These are phyloP conservation scores for Geococcyx californianus DNA, from an alignment of 2,113 vertebrate genomes.

Conservation along the genomic window DNA sequence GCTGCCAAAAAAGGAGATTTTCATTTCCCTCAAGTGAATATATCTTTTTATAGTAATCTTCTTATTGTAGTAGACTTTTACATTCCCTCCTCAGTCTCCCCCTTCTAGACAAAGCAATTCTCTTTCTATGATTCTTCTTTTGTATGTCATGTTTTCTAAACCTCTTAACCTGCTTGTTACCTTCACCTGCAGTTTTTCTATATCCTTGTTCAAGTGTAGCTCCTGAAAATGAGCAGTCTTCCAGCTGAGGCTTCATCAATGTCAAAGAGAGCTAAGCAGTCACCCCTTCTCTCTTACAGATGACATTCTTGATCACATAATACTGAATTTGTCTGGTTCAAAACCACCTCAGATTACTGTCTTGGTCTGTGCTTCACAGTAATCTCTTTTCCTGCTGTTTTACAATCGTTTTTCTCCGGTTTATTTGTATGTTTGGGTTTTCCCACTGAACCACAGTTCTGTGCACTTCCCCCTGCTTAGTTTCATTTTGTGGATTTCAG, in stretches of 20 bases:
- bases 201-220: background rate
- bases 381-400: background rate
- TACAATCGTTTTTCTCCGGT: background rate
- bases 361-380: background rate
- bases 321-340: background rate
- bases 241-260: background rate
- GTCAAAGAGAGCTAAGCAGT: background rate
- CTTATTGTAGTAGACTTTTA: background rate
- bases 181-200: background rate
- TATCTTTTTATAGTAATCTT: background rate
- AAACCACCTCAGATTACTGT: background rate
- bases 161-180: background rate
- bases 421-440: background rate
- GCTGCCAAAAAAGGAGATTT: background rate
- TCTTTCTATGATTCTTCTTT: background rate
- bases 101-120: background rate
- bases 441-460: background rate
- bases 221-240: background rate
- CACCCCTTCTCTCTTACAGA: background rate
- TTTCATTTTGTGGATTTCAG: background rate
- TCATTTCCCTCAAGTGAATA: background rate
- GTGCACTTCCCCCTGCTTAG: background rate
- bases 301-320: background rate
- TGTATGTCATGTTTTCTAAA: background rate
- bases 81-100: background rate